phyloP scores from a whole-genome alignment of 2,797 vertebrate genomes.

The Acrocephalus scirpaceus region DNA sequence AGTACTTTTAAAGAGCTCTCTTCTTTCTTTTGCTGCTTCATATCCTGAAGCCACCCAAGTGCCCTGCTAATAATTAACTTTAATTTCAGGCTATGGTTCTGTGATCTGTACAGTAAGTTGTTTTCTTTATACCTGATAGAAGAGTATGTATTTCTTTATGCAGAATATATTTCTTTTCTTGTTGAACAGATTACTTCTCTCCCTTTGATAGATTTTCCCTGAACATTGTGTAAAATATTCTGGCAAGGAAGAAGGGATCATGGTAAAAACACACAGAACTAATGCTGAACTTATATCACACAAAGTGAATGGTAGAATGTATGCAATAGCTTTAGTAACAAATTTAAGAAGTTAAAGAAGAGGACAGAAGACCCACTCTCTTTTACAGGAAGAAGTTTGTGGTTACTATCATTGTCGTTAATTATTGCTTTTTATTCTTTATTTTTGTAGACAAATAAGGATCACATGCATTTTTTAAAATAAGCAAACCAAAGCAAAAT shows the following conservation, averaged over 20 bases:
- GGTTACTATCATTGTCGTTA: not conserved
- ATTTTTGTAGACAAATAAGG: not conserved
- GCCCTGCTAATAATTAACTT: not conserved
- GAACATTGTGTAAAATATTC: not conserved
- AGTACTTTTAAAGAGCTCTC: slow-evolving; percentile 61
- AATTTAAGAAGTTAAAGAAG: not conserved
- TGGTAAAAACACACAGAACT: not conserved
- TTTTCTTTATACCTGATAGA: not conserved
- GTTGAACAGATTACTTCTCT: not conserved
- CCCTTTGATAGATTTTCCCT: not conserved
- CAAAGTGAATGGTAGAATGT: not conserved
- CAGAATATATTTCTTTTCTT: not conserved
- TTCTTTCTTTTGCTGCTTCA: not conserved
- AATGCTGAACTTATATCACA: not conserved
- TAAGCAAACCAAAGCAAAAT: not conserved
- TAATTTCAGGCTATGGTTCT: not conserved
- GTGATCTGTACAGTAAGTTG: not conserved
- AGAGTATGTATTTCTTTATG: not conserved
- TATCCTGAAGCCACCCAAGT: not conserved
- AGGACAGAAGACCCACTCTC: rapidly evolving
- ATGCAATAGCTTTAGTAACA: not conserved
- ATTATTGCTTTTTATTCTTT: not conserved
- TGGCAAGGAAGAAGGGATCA: not conserved
- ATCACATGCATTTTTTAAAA: not conserved
- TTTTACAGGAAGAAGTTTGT: not conserved